Evolutionary conservation across 2,113 vertebrate species (phyloP).

Genomic region (Dascyllus trimaculatus): DNA sequence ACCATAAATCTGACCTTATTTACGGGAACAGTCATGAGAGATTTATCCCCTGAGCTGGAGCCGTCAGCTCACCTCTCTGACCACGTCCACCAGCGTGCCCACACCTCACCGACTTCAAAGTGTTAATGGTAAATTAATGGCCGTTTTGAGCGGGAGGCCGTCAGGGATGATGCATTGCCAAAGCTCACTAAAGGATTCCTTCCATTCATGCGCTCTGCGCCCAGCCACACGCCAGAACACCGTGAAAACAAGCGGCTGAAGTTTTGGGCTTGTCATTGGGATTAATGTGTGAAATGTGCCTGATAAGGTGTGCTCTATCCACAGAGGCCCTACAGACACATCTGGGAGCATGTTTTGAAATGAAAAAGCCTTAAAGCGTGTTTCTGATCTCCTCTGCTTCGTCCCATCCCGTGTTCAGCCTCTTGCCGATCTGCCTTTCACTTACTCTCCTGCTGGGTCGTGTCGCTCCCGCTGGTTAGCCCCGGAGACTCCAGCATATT

Average conservation of each 20-base stretch:
- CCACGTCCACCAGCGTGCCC: constrained; percentile 61
- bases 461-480: constrained; percentile 98
- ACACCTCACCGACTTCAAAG: constrained; percentile 71
- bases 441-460: constrained; percentile 98
- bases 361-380: too few species aligned
- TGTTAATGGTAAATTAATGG: constrained; percentile 73
- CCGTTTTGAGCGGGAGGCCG: constrained; percentile 41
- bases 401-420: too few species aligned
- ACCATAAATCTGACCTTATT: not conserved
- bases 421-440: constrained; percentile 43
- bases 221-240: constrained; percentile 28
- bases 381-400: too few species aligned
- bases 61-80: constrained; percentile 33
- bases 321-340: constrained; percentile 1
- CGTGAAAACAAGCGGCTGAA: constrained; percentile 50
- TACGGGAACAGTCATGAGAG: not conserved
- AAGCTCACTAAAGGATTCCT: constrained; percentile 54
- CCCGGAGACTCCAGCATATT: constrained; percentile 96
- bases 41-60: constrained; percentile 47
- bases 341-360: too few species aligned
- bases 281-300: not conserved
- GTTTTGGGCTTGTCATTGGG: constrained; percentile 25
- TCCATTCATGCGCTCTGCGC: constrained; percentile 51
- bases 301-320: not conserved
- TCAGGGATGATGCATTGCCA: constrained; percentile 65